These are phyloP conservation scores for Cephus runcator DNA, from an alignment of 2,888 invertebrate species.

Conservation along the genomic window DNA sequence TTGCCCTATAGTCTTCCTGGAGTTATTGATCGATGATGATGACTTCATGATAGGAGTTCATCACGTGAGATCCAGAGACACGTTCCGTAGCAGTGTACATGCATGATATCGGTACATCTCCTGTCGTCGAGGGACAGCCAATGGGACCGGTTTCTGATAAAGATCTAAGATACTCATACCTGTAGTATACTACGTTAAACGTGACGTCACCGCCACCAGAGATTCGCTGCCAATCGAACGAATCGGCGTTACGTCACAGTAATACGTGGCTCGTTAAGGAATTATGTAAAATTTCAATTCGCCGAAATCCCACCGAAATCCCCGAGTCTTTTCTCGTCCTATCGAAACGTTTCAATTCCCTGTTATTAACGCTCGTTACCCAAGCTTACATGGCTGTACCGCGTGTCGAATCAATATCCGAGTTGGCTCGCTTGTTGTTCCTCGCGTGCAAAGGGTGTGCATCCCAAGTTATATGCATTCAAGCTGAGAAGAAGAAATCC, in stretches of 20 bases:
- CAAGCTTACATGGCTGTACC: not conserved
- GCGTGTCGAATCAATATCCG: not conserved
- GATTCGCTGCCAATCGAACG: not conserved
- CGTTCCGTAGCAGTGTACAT: not conserved
- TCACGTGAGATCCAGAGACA: not conserved
- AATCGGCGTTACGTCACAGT: not conserved
- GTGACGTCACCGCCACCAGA: not conserved
- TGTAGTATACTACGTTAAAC: not conserved
- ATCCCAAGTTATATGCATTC: not conserved
- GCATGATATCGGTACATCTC: not conserved
- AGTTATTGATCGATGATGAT: not conserved
- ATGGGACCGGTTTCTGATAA: not conserved
- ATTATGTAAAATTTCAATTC: not conserved
- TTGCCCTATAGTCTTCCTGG: not conserved
- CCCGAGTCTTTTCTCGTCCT: not conserved
- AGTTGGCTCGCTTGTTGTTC: not conserved
- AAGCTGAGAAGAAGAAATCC: not conserved
- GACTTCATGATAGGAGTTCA: not conserved
- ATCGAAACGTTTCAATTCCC: not conserved
- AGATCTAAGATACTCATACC: not conserved
- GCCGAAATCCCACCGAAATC: not conserved
- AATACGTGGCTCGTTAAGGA: not conserved
- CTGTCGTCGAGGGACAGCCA: not conserved
- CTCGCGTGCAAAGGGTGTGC: not conserved
- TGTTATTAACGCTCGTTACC: not conserved